Evolutionary conservation across 1,140 invertebrate species (phyloP).

Genomic region (Lutraria rhynchaena): DNA sequence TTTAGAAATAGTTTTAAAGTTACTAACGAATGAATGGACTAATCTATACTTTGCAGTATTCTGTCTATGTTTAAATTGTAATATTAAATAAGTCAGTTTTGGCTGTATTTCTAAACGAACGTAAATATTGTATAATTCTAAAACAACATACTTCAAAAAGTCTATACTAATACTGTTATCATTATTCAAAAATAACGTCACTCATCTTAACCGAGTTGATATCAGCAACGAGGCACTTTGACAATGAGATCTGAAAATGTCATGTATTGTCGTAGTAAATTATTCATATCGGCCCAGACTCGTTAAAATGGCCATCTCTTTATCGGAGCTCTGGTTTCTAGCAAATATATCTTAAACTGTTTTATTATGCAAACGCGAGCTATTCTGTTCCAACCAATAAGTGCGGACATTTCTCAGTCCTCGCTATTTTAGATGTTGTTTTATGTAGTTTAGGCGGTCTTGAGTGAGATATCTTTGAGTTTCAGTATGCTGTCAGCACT

Average conservation of each 20-base stretch:
- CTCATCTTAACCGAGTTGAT: background rate
- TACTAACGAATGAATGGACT: no score
- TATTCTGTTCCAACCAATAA: constrained; percentile 24
- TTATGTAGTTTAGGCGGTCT: no score
- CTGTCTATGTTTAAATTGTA: background rate
- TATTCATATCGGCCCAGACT: constrained; percentile 30
- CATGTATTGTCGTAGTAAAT: constrained; percentile 22
- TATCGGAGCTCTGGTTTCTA: constrained; percentile 29
- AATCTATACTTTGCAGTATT: no score
- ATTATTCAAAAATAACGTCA: background rate
- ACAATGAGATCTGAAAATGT: constrained; percentile 4
- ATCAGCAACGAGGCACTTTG: background rate
- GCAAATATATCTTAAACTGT: constrained; percentile 47
- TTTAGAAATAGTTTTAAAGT: no score
- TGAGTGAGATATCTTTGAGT: no score
- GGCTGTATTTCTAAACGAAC: background rate
- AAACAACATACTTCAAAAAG: no score
- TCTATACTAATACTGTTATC: background rate
- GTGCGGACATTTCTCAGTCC: background rate
- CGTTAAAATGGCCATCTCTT: constrained; percentile 46
- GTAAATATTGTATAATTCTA: no score
- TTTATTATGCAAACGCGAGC: constrained; percentile 53
- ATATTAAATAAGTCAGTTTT: background rate
- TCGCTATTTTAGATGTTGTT: no score
- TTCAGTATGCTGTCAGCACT: no score